Base-by-base conservation (phyloP, 1,140 invertebrate species). In the Calephelis nemesis region DNA sequence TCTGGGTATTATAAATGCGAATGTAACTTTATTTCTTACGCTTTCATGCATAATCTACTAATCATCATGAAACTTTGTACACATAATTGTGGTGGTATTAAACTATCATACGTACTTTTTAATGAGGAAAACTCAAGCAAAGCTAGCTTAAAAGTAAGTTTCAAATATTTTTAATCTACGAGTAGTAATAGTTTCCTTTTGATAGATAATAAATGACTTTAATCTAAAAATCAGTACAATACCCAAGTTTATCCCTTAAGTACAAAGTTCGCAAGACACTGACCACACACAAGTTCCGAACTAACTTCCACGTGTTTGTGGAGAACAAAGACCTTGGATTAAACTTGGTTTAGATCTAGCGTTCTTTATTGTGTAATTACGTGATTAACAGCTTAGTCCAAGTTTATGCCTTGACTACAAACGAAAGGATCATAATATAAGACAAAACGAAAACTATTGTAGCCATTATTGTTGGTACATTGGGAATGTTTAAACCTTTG, bases 331-430 rank as follows among this genome's bases (percentile, higher is more conserved):
- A 70, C 65, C 54, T 10, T n/a, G 63, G 63, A 64, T 65, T 65
- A 70, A 65, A 70, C 68, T 70, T 70, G 68, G 49, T 64, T 70
- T 49, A 64, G 58, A 63, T 58, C 63, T 65, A 65, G 54, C 52
- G 54, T 70, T 54, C 68, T 70, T 70, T 70, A 70, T 70, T 70
- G 68, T 70, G 68, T 70, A 70, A 70, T 70, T 70, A 70, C 63
- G 42, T 52, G 63, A 70, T 65, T 70, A 70, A 13, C 42, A 52
- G 63, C 50, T 58, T 67, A 67, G 52, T 40, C 45, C 13, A 19
- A 19, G 54, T 39, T 42, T 67, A 45, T 39, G 47, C 45, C 13
- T 10, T 47, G n/a, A 67, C 65, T 40, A 65, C 48, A 45, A 54
- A 66, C 65, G 30, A 42, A 47, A n/a, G 39, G 15, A 58, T 67